Evolutionary conservation across 2,888 invertebrate genomes (phyloP), one percentile per base, ranked within the genome.

Genomic region (Cloeon dipterum): DNA sequence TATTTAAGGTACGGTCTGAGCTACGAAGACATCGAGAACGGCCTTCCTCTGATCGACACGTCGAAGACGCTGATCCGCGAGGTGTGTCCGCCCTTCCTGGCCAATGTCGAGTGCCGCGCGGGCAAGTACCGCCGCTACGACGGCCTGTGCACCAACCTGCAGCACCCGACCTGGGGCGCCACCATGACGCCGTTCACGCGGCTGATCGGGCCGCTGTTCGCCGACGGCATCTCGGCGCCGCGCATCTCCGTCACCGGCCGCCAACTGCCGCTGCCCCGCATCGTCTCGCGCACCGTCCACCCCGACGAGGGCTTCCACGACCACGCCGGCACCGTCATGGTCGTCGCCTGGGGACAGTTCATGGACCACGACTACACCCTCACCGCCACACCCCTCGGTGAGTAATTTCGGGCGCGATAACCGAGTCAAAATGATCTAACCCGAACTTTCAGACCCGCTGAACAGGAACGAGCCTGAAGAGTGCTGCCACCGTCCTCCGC

Each of bases 301-400:
- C 81, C 85, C 25, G 88, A 89, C 50, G 83, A 86, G 46, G 86
- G 86, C 26, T 86, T 73, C 63, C 86, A 88, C 54, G 88, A 89
- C 57, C 86, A 86, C 57, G 86, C 86, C 20, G 85, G 86, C 36
- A 88, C 88, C 20, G 83, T 86, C 47, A 82, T 88, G 78, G 74
- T 88, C 40, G 79, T 82, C 47, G 85, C 86, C 39, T 89, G 88
- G 88, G 88, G 88, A 47, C 88, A 88, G 59, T 86, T 88, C 59
- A 83, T 88, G 73, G 88, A 88, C 58, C 88, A 89, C 62, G 88
- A 88, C 56, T 82, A 81, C 49, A 86, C 86, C 4, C 66, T 86
- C 26, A 85, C 85, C 39, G 86, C 70, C 45, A 86, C 85, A 19
- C 83, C 86, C 32, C 62, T 86, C 43, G 85, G 85, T 85, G 62